Evolutionary conservation across 53 echinoderm and acorn worm species (phyloP).

Genomic region (Mesocentrotus franciscanus): DNA sequence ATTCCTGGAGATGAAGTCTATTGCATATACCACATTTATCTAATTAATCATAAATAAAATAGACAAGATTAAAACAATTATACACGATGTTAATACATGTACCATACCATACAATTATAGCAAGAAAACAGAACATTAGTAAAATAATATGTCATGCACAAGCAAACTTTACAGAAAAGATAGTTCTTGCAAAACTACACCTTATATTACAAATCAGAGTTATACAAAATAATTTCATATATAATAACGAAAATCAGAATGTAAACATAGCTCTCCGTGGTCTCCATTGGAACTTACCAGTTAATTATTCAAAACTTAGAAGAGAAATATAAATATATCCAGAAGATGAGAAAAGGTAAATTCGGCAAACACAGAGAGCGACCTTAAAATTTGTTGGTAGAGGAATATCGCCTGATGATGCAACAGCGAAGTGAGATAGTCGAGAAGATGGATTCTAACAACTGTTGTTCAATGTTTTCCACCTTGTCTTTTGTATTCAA

Average conservation of each 20-base stretch:
- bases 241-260: not conserved
- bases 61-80: not conserved
- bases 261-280: not conserved
- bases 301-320: not conserved
- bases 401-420: not conserved
- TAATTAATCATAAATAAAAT: not conserved
- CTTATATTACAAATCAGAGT: too few relatives aligned
- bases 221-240: too few relatives aligned
- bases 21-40: too few relatives aligned
- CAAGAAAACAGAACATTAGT: not conserved
- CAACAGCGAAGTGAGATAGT: slow-evolving; percentile 1
- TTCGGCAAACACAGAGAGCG: not conserved
- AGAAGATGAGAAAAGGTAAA: not conserved
- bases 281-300: not conserved
- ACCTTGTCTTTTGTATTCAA: slow-evolving; percentile 29
- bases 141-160: not conserved
- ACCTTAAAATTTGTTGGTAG: not conserved
- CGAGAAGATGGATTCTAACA: not conserved
- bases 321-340: not conserved
- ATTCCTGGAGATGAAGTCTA: too few relatives aligned
- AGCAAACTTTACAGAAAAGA: not conserved
- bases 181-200: too few relatives aligned
- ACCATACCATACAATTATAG: not conserved
- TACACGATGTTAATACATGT: not conserved
- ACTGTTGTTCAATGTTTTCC: slow-evolving; percentile 7